Base-by-base conservation (phyloP, 2,797 vertebrate species). In the Sebastes kiyomatsui region DNA sequence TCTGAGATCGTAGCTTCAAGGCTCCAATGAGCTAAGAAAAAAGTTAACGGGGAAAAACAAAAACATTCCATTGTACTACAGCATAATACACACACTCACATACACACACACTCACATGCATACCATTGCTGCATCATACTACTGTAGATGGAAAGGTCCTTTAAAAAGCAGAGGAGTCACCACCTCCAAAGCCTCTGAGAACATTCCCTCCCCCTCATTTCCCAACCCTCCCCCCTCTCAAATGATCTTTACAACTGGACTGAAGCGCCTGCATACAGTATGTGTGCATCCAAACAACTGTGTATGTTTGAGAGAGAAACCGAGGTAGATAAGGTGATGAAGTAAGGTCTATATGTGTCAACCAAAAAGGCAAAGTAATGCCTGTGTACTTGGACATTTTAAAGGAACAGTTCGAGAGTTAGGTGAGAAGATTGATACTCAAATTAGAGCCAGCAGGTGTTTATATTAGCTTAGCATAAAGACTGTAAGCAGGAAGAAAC, bases 121-220 rank as follows among this genome's bases (percentile, higher is more conserved):
- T 56, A 79, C 28, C 32, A 14, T 23, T 62, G 35, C 61, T 23
- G 22, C 80, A 30, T 42, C 75, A 66, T 73, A 68, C 46, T 72
- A 46, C 81, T 87, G 61, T 86, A 86, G 76, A 90, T 86, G 73
- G 85, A 85, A 85, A 87, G 76, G 77, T 81, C 80, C 80, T 69
- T 81, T 77, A 73, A 74, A 81, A 83, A 76, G 79, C 73, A 42
- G 68, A 72, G 77, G 81, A 88, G 79, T 90, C 81, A 67, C 80
- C 42, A 81, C 61, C 77, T 89, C 72, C 35, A 38, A 70, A 81
- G 14, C 42, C 42, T 61, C 20, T 0, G n/a, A 83, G 76, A 91
- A 86, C 88, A 78, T 92, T 88, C 82, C 79, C 82, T 91, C 90
- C 90, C 84, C 87, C 89, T 90, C 86, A 65, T 87, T 88, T 93